These are phyloP conservation scores for Myzus persicae DNA, from an alignment of 1,140 invertebrate species.

Conservation along the genomic window DNA sequence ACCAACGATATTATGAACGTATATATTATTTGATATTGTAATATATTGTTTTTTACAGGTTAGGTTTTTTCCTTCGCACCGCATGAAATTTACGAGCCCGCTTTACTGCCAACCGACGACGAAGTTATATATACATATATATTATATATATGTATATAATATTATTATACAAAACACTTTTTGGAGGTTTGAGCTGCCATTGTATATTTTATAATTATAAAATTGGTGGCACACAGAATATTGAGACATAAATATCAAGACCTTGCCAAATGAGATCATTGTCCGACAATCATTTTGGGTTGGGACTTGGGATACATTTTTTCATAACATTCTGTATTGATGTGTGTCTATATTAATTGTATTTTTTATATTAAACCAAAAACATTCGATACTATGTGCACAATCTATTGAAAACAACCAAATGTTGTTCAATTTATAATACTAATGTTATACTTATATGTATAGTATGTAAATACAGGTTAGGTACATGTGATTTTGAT, in stretches of 20 bases:
- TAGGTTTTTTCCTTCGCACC: not conserved
- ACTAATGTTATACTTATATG: not conserved
- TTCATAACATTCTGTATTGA: not conserved
- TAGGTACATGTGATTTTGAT: not conserved
- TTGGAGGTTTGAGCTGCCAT: not conserved
- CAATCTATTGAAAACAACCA: not conserved
- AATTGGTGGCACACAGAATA: not conserved
- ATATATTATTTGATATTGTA: not conserved
- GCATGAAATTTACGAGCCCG: not conserved
- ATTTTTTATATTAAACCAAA: not conserved
- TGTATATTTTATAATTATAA: not conserved
- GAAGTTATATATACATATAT: too few species aligned
- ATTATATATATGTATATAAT: too few species aligned
- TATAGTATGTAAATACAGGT: not conserved
- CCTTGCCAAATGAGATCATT: not conserved
- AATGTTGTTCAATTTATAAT: not conserved
- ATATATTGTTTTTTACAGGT: not conserved
- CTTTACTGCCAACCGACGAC: not conserved
- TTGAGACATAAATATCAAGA: too few species aligned
- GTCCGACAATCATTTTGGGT: not conserved
- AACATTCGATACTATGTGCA: not conserved
- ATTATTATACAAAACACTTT: not conserved
- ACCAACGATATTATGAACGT: not conserved
- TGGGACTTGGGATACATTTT: not conserved
- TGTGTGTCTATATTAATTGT: too few species aligned